Base-by-base conservation (phyloP, 2,113 vertebrate species). In the Gymnogyps californianus region DNA sequence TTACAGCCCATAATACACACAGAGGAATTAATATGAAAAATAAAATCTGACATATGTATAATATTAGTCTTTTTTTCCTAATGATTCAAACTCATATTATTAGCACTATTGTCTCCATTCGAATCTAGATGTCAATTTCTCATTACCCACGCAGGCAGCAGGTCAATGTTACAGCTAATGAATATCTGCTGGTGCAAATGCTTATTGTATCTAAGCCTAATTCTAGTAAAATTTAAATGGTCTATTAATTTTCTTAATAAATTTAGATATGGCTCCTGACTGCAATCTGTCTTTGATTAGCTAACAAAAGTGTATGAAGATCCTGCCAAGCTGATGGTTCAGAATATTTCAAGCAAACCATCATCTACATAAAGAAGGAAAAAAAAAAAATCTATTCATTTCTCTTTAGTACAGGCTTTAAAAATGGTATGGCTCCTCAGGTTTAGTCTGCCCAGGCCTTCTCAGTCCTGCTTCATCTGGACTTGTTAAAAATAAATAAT, bases 221-320 rank as follows among this genome's bases (percentile, higher is more conserved):
- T 97, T 97, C 97, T 95, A 97, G 97, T 97, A 97, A 98, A 98
- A 98, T 98, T 97, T 98, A 97, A 98, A 98, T 96, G 98, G 97
- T 97, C 98, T 97, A 98, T 98, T 98, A 98, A 98, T 98, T 98
- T 98, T 96, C 97, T 97, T 98, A 98, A 98, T 98, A 98, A 98
- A 98, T 98, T 98, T 98, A 98, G 98, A 98, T 98, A 98, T 98
- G 97, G 97, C 96, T 98, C 89, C 95, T 96, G 96, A 98, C 97
- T 95, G 29, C 97, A 98, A 98, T 98, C 98, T 98, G 98, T 97
- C 98, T 98, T 98, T 98, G 98, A 98, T 98, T 98, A 98, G 97
- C 97, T 98, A 96, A 97, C 95, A 97, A 97, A 93, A 98, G 97
- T 92, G 89, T 95, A 91, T 91, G 92, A 97, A 98, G 98, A 97